Evolutionary conservation across 2,888 invertebrate species (phyloP), one percentile per base, ranked within the genome.

Genomic region (Brachypalpus laphriformis): DNA sequence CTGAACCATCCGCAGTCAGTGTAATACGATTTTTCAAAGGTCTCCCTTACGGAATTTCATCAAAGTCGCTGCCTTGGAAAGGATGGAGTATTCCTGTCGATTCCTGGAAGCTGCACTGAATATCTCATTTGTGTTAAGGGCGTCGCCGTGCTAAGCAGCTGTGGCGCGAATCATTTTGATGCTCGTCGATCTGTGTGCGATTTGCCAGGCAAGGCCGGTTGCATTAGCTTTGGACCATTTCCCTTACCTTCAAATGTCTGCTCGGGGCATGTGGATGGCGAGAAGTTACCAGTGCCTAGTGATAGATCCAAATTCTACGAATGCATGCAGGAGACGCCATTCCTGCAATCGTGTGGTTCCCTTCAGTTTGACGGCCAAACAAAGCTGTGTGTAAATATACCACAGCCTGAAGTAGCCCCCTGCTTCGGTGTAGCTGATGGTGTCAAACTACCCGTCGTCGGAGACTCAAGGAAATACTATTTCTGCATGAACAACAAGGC

Each of bases 301-400:
- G 90, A 89, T 63, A 90, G 90, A 61, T 89, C 89, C 0, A 87
- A 88, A 49, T 91, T 88, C 87, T 91, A 89, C 25, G 88, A 89
- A 57, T 91, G 91, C 28, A 11, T n/a, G 8, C 5, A 45, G 1
- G 77, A 28, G 4, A 63, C 49, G 9, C 18, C 70, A 0, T 2
- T 25, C n/a, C 16, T 63, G 4, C 3, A 45, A 5, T 14, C 51
- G 8, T 77, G 77, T 34, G 70, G 61, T 4, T 9, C 47, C 31
- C 63, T 63, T 25, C 22, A 8, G 4, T 77, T 77, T 28, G 56
- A 77, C n/a, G 25, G 18, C 9, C 9, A n/a, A 0, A 18, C 5
- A 7, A 20, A 4, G 45, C 16, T 22, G 14, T 77, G 77, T 6
- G 25, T 57, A 4, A 31, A 47, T 3, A 1, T 14, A 14, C 22